phyloP scores from a whole-genome alignment of 2,113 vertebrate species.

The Gymnocephalus cernua region DNA sequence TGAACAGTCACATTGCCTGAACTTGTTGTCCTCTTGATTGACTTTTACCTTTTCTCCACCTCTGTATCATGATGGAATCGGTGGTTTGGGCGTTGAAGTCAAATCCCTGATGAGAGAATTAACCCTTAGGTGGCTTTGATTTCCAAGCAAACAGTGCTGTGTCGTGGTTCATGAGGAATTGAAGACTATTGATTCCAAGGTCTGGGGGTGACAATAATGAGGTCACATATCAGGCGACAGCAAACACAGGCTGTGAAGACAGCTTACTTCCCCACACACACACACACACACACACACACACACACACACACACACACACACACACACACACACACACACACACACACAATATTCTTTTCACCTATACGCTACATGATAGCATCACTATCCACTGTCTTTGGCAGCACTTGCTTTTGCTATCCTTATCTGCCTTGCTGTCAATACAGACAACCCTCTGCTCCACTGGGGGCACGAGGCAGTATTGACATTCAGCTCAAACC shows the following conservation, averaged over 20 bases:
- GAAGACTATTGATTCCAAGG: slow-evolving; percentile 79
- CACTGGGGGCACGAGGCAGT: slow-evolving; percentile 74
- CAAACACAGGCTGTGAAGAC: slow-evolving; percentile 73
- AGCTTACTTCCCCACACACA: slow-evolving; percentile 41
- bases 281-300: slow-evolving; percentile 23
- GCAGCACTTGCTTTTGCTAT: slow-evolving; percentile 71
- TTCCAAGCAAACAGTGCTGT: slow-evolving; percentile 59
- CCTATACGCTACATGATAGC: slow-evolving; percentile 60
- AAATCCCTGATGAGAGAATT: slow-evolving; percentile 66
- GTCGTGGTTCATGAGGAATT: slow-evolving; percentile 81
- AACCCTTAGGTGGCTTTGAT: slow-evolving; percentile 60
- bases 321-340: slow-evolving; percentile 7
- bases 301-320: slow-evolving; percentile 16
- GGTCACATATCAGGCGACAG: slow-evolving; percentile 76
- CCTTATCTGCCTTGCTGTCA: slow-evolving; percentile 77
- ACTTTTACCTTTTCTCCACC: slow-evolving; percentile 49
- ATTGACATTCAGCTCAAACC: slow-evolving; percentile 87
- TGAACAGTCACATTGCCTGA: slow-evolving; percentile 60
- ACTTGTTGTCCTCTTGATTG: slow-evolving; percentile 57
- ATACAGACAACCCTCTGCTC: slow-evolving; percentile 80
- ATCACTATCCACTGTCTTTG: slow-evolving; percentile 71
- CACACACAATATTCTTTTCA: slow-evolving; percentile 43
- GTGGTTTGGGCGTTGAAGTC: slow-evolving; percentile 46
- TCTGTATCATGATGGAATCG: slow-evolving; percentile 28
- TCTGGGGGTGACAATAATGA: slow-evolving; percentile 80